Evolutionary conservation across 2,113 vertebrate species (phyloP).

Genomic region (Anthoscopus minutus): DNA sequence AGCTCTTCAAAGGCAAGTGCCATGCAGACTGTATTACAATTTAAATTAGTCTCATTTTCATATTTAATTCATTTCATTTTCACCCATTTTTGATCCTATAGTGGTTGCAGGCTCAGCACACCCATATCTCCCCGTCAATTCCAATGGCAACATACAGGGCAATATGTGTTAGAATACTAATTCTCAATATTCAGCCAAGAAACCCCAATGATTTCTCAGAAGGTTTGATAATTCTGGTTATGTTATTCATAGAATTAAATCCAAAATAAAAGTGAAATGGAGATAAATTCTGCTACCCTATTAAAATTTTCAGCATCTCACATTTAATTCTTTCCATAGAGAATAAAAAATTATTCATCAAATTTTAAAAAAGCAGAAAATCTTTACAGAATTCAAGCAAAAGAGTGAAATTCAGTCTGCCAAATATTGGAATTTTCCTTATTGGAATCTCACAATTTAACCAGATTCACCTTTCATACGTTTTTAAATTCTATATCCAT

Average conservation of each 20-base stretch:
- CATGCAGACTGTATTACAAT: not conserved
- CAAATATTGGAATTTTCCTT: not conserved
- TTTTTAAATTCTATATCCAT: not conserved
- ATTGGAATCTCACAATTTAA: not conserved
- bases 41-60: not conserved
- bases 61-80: no score
- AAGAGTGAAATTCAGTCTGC: not conserved
- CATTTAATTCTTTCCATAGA: accelerated
- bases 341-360: not conserved
- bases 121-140: not conserved
- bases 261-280: not conserved
- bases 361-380: not conserved
- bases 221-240: not conserved
- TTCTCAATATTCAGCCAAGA: not conserved
- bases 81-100: not conserved
- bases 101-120: not conserved
- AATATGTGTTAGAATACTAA: not conserved
- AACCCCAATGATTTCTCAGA: accelerated
- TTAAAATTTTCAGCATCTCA: not conserved
- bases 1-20: not conserved
- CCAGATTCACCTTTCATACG: not conserved
- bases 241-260: not conserved
- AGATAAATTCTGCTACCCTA: not conserved
- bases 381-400: not conserved
- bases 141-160: not conserved